These are phyloP conservation scores for Hoplostethus atlanticus DNA, from an alignment of 2,797 vertebrate genomes.

Conservation along the genomic window DNA sequence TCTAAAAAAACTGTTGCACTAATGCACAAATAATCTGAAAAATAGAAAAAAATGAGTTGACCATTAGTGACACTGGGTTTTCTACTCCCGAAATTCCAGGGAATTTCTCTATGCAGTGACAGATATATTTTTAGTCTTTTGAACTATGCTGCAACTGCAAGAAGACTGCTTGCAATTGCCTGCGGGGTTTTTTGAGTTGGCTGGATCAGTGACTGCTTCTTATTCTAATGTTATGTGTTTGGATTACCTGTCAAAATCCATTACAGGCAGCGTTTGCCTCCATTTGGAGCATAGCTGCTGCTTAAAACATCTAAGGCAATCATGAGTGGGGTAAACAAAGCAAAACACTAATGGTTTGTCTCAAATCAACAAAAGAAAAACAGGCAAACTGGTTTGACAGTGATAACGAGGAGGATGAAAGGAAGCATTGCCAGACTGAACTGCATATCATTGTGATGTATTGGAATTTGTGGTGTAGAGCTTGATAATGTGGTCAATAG, in stretches of 20 bases:
- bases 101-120: conserved; percentile 75
- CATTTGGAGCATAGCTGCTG: conserved; percentile 71
- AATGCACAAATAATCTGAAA: conserved; percentile 41
- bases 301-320: conserved; percentile 80
- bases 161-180: conserved; percentile 80
- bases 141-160: conserved; percentile 78
- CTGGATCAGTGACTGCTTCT: conserved; percentile 84
- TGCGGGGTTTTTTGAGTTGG: conserved; percentile 80
- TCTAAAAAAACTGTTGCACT: conserved; percentile 39
- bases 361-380: conserved; percentile 77
- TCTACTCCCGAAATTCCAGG: conserved; percentile 67
- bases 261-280: conserved; percentile 76
- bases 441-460: conserved; percentile 42
- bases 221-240: conserved; percentile 86
- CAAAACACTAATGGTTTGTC: conserved; percentile 78
- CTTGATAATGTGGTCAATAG: conserved; percentile 54
- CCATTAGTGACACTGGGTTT: conserved; percentile 65
- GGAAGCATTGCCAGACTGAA: conserved; percentile 38
- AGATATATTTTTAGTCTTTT: conserved; percentile 79
- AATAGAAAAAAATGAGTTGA: conserved; percentile 66
- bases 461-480: conserved; percentile 37
- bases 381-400: conserved; percentile 70
- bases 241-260: conserved; percentile 85
- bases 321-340: conserved; percentile 77
- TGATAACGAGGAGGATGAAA: conserved; percentile 79